These are phyloP conservation scores for Oikopleura vanhoeffeni DNA, from an alignment of 23 tunicate species.

Conservation along the genomic window DNA sequence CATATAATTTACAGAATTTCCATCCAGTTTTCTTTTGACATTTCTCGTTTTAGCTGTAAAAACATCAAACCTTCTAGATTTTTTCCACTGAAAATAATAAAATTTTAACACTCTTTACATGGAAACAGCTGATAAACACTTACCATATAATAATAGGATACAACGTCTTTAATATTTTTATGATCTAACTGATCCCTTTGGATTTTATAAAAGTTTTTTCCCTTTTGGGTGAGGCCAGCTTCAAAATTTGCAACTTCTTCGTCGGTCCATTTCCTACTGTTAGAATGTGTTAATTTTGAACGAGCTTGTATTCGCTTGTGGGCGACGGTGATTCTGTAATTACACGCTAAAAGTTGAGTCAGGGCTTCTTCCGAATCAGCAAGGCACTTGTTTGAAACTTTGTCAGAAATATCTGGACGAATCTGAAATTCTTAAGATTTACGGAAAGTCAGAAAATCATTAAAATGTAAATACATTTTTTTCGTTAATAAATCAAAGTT, in stretches of 20 bases:
- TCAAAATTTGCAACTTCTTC: neutral
- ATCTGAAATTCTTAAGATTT: neutral
- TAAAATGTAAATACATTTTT: too few species aligned
- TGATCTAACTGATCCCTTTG: neutral
- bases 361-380: neutral
- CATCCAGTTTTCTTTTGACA: neutral
- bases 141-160: neutral
- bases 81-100: neutral
- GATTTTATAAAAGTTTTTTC: constrained; percentile 5
- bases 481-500: too few species aligned
- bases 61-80: neutral
- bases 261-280: neutral
- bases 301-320: neutral
- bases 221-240: neutral
- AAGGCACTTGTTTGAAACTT: neutral
- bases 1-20: constrained; percentile 1
- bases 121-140: too few species aligned
- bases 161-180: neutral
- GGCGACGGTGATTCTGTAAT: neutral
- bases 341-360: neutral
- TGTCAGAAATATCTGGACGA: neutral
- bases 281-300: neutral
- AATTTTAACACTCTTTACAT: neutral
- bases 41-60: neutral
- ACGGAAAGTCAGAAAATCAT: too few species aligned